phyloP scores from a whole-genome alignment of 2,113 vertebrate species.

The Aegotheles bennettii region DNA sequence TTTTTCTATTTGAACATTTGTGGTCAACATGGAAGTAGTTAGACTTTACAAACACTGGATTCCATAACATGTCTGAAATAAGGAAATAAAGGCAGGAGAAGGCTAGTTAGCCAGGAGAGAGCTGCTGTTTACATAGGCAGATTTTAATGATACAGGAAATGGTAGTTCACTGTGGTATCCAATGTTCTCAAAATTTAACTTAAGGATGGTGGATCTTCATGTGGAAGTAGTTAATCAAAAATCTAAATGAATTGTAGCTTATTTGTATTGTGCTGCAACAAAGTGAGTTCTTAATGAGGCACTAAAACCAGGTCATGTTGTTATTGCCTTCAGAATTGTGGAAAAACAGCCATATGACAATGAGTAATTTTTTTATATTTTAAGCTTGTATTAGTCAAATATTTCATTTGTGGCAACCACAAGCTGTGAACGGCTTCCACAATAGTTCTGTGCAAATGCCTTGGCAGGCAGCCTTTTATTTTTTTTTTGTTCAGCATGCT shows the following conservation, averaged over 20 bases:
- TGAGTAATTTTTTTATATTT: neutral
- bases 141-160: neutral
- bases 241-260: neutral
- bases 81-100: neutral
- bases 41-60: neutral
- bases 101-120: neutral
- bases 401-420: constrained; percentile 7
- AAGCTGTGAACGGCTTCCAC: constrained; percentile 1
- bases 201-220: neutral
- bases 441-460: constrained; percentile 1
- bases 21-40: neutral
- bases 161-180: neutral
- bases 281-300: neutral
- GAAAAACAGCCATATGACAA: neutral
- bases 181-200: neutral
- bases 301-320: neutral
- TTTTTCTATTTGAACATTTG: neutral
- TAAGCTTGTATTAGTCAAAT: neutral
- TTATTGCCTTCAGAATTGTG: neutral
- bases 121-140: neutral
- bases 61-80: neutral
- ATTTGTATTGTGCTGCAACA: neutral
- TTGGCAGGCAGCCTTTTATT: neutral
- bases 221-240: rapidly evolving
- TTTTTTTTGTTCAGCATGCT: neutral